Base-by-base conservation (phyloP, 1,140 invertebrate species). In the Coenobita brevimanus region DNA sequence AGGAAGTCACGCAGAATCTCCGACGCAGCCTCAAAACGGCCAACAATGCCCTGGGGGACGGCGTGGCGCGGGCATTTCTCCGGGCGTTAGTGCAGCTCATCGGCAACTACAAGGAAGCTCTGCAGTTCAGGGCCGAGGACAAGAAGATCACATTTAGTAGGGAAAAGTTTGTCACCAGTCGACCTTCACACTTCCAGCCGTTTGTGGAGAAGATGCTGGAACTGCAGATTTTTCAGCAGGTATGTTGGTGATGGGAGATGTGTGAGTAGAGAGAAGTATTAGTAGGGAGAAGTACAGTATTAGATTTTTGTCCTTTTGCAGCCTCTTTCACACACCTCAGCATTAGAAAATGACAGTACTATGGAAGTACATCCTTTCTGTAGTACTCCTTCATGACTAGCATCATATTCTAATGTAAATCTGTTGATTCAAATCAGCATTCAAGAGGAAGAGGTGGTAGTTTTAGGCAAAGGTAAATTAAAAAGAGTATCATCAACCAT, bases 171-270 rank as follows among this genome's bases (percentile, higher is more conserved):
- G 95, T 99, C 13, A 95, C 95, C 92, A 97, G 96, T 50, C 94
- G 97, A 83, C 95, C 96, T 41, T 93, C 95, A 81, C 94, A 95
- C 6, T 95, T 98, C 94, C 97, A 97, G 92, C 96, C 97, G 1
- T 98, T 98, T 93, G 93, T 98, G 36, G 94, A 95, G 91, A 96
- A 97, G 93, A 97, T 99, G 95, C 93, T 98, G 71, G 95, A 98
- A 86, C 94, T 98, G 21, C 98, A 99, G 93, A 98, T 98, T 91
- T 99, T 99, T 93, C 96, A 97, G 92, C 97, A 98, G 94, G 96
- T 97, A 92, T 89, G 78, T 33, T 62, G 24, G 41, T n/a, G 36
- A n/a, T 46, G 76, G 4, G 3, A 8, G 38, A 10, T 82, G 17
- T 27, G 62, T 64, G 62, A 24, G 62, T 64, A 30, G 15, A 36